Conservation (phyloP, 2,888 invertebrate genomes). For the Conomelus anceps region DNA sequence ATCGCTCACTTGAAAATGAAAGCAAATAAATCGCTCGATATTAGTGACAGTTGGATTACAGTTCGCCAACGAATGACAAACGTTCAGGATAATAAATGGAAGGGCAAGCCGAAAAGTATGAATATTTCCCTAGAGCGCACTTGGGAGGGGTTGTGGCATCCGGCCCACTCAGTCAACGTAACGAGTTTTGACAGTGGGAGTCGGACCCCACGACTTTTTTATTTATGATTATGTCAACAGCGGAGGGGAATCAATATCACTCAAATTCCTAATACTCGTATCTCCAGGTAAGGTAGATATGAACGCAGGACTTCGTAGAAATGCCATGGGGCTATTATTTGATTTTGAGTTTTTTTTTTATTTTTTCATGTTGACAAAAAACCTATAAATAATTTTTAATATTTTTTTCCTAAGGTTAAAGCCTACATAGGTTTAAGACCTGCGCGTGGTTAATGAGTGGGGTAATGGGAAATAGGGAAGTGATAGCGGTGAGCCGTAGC, state of each 20-base stretch:
- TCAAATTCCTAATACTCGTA: background rate
- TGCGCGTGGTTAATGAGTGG: too few relatives aligned
- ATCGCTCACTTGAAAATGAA: background rate
- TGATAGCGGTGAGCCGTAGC: too few relatives aligned
- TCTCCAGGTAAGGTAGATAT: background rate
- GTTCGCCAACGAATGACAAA: too few relatives aligned
- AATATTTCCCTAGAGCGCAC: background rate
- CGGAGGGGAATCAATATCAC: background rate
- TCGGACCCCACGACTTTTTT: background rate
- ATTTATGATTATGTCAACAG: background rate
- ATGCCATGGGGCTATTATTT: too few relatives aligned
- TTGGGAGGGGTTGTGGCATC: background rate
- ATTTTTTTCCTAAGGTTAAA: too few relatives aligned
- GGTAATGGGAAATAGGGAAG: too few relatives aligned
- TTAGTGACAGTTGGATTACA: background rate
- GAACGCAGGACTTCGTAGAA: too few relatives aligned
- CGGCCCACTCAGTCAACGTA: background rate
- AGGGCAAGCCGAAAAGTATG: background rate
- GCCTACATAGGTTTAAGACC: too few relatives aligned
- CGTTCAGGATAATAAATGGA: background rate
- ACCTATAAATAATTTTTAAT: too few relatives aligned
- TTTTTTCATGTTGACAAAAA: too few relatives aligned
- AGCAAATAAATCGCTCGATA: background rate
- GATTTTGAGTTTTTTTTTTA: too few relatives aligned
- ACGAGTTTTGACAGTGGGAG: background rate